Base-by-base conservation (phyloP, 2,888 invertebrate species). In the Agelastica alni region DNA sequence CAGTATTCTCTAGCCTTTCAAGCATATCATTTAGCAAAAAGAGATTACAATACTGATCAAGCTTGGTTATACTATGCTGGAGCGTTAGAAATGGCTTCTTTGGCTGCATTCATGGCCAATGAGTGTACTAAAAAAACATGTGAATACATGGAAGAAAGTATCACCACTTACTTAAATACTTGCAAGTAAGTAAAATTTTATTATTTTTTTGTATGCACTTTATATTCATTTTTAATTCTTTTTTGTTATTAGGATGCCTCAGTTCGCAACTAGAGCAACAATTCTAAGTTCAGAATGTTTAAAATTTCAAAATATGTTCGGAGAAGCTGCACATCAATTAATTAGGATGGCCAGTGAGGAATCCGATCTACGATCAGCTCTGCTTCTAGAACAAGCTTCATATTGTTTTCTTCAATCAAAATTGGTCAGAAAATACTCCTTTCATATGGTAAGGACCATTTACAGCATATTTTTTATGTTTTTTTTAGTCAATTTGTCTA, bases 31-130 rank as follows among this genome's bases (percentile, higher is more conserved):
- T 87, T 91, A 32, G 93, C 96, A n/a, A 98, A 98, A 78, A 85
- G 96, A 46, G 99, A 99, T 75, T 98, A 98, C 75, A 92, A 91
- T 72, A 91, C 91, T 1, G 98, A 99, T 75, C 93, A 95, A 63
- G 98, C 98, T 0, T 97, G 96, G 96, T 82, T 96, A 18, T 93
- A 97, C 75, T 96, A 92, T 77, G 96, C 98, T 1, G 96, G 97
- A 6, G 96, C 98, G 3, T 79, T 96, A 42, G 96, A 96, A 80
- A 96, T 97, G 96, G 96, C 96, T 4, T 92, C 93, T 7, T 77
- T 97, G 18, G 88, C 95, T 49, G 91, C 93, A 1, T 96, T 93
- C 71, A 91, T 96, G 91, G 85, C 88, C 49, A 88, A 88, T 20
- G 91, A 91, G 60, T 82, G 87, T 3, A 86, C 84, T 58, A 81